Base-by-base conservation (phyloP, 92 coral and sea anemone genomes). In the Montipora capitata region DNA sequence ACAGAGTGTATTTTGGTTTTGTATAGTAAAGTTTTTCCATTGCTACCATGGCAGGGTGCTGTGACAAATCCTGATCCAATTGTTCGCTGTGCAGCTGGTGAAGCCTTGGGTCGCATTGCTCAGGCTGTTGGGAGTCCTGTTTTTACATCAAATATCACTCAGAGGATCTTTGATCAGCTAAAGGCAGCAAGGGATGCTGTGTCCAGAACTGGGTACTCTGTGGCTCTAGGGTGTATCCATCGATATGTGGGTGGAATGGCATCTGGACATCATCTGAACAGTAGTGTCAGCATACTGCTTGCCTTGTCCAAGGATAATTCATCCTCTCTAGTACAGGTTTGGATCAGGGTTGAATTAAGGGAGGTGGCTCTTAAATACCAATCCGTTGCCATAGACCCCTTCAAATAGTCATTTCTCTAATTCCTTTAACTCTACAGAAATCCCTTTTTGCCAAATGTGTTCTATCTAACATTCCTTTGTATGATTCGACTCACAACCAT, bases 231-330 rank as follows among this genome's bases (percentile, higher is more conserved):
- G 11, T 98, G 99, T 68, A 92, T 98, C 15, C 99, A 98, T 90
- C 96, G 99, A 20, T 98, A 98, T 82, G 99, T 98, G 61, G 99
- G 99, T 17, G 99, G 99, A 52, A 98, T 98, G 99, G 99, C 98
- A 14, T 95, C 99, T 43, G 99, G 99, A 5, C 98, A 98, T 76
- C 99, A 98, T 65, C 91, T 96, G 3, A 96, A 96, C 84, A 96
- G 96, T 17, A 98, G 99, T 72, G 99, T 98, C 49, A 98, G 99
- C 84, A 98, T 98, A 27, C 81, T 98, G 16, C 88, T 98, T 40
- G 99, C 99, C 16, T 93, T 98, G 66, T 94, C 99, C 78, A 96
- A 98, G 92, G 99, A 98, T 87, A 96, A 85, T 87, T 96, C 99
- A 8, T 98, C 99, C 7, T 90, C 99, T 4, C 89, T 96, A n/a